phyloP scores from a whole-genome alignment of 2,888 invertebrate species.

The Cheilosia pagana region DNA sequence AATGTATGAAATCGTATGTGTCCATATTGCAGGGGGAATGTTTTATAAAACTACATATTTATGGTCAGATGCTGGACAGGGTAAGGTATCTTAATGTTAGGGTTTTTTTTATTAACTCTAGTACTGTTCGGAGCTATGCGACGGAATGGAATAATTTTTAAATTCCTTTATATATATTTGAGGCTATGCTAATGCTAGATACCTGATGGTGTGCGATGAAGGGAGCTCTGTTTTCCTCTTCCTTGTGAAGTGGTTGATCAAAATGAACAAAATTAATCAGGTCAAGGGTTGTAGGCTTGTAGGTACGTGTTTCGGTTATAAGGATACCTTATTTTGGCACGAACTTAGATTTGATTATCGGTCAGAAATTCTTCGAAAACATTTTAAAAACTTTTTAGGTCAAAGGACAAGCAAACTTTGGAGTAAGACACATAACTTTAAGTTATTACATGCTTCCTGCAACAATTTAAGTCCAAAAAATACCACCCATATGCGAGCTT shows the following conservation, averaged over 20 bases:
- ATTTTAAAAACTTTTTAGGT: no score
- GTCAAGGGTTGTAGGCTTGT: no score
- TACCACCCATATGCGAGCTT: no score
- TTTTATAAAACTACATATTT: slow-evolving; percentile 65
- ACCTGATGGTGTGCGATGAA: background rate
- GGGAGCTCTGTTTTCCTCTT: background rate
- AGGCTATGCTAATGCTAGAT: background rate
- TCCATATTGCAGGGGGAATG: slow-evolving; percentile 43
- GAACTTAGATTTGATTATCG: no score
- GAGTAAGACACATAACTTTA: no score
- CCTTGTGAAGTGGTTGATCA: background rate
- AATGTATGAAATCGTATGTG: slow-evolving; percentile 23
- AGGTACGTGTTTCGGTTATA: no score
- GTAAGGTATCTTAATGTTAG: slow-evolving; percentile 58
- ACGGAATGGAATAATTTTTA: slow-evolving; percentile 47
- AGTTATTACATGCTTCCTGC: no score
- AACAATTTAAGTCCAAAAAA: no score
- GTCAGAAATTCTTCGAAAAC: no score
- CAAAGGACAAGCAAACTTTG: no score
- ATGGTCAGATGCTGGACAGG: slow-evolving; percentile 67
- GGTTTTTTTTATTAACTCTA: slow-evolving; percentile 19
- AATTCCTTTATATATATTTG: slow-evolving; percentile 14
- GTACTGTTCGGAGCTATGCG: background rate
- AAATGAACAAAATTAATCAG: no score
- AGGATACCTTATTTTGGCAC: no score